These are phyloP conservation scores for Caenorhabditis parvicauda DNA, from an alignment of 2,888 invertebrate genomes.

Conservation along the genomic window DNA sequence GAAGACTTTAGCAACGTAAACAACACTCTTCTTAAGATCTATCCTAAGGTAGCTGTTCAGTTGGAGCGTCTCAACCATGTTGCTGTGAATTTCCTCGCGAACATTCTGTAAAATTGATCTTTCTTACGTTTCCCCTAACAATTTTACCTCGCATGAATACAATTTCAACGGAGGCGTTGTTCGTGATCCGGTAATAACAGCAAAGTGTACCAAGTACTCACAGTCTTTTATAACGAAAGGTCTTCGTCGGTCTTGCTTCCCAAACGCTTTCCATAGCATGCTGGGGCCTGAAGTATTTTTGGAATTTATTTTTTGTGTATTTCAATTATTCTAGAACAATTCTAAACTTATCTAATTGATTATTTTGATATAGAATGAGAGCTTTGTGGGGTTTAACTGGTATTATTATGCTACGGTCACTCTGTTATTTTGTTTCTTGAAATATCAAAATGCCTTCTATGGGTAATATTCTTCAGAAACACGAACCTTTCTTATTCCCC, in stretches of 20 bases:
- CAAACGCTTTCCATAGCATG: constrained; percentile 65
- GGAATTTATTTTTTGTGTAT: too few species aligned
- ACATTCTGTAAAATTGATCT: constrained; percentile 14
- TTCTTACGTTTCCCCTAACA: background rate
- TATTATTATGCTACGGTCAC: too few species aligned
- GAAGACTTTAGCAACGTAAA: constrained; percentile 65
- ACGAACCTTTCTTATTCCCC: constrained; percentile 65
- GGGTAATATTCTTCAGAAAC: too few species aligned
- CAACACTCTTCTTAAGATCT: constrained; percentile 59
- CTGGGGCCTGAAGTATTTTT: too few species aligned
- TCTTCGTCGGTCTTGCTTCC: constrained; percentile 64
- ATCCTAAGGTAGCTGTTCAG: constrained; percentile 64
- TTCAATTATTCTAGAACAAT: too few species aligned
- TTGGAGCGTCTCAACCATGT: too few species aligned
- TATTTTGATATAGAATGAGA: too few species aligned
- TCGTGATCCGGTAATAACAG: constrained; percentile 66
- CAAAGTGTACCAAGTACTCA: constrained; percentile 67
- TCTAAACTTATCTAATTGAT: too few species aligned
- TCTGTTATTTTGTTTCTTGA: too few species aligned
- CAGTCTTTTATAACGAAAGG: constrained; percentile 62
- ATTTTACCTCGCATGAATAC: constrained; percentile 63
- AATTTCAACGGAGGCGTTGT: constrained; percentile 66
- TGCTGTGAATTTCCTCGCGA: too few species aligned
- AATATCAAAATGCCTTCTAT: too few species aligned
- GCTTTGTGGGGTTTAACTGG: too few species aligned